These are phyloP conservation scores for Odocoileus virginianus DNA, from an alignment of 2,113 vertebrate species.

Conservation along the genomic window DNA sequence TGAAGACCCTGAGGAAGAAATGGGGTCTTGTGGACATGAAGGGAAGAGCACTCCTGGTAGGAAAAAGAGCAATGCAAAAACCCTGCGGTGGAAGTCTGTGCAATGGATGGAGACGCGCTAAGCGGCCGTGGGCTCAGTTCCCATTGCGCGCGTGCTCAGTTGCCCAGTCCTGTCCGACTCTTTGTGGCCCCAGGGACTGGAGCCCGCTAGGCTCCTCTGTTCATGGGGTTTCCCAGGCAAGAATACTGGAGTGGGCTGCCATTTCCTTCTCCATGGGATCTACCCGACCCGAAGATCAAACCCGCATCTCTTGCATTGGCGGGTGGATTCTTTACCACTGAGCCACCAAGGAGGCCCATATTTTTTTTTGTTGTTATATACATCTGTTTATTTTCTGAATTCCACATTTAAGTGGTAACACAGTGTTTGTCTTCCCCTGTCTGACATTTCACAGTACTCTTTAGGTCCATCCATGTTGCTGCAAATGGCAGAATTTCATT, in stretches of 20 bases:
- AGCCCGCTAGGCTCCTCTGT: background rate
- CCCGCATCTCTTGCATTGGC: background rate
- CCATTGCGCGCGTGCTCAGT: fast-evolving
- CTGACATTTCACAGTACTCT: background rate
- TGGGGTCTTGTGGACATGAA: background rate
- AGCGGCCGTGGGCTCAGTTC: background rate
- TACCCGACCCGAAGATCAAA: background rate
- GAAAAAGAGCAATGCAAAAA: background rate
- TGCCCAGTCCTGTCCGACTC: background rate
- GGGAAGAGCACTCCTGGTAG: background rate
- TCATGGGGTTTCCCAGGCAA: background rate
- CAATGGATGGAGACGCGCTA: too few species aligned
- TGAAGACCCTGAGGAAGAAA: background rate
- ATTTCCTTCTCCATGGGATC: background rate
- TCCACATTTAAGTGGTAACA: background rate
- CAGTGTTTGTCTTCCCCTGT: background rate
- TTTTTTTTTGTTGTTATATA: background rate
- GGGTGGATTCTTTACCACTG: background rate
- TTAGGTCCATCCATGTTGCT: background rate
- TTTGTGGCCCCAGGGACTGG: background rate
- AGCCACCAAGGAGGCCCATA: background rate
- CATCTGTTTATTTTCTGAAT: background rate
- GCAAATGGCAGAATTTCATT: background rate
- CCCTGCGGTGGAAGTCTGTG: background rate
- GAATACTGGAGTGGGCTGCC: background rate